Conservation (phyloP, 2,113 vertebrate species). For the Emydocephalus ijimae region DNA sequence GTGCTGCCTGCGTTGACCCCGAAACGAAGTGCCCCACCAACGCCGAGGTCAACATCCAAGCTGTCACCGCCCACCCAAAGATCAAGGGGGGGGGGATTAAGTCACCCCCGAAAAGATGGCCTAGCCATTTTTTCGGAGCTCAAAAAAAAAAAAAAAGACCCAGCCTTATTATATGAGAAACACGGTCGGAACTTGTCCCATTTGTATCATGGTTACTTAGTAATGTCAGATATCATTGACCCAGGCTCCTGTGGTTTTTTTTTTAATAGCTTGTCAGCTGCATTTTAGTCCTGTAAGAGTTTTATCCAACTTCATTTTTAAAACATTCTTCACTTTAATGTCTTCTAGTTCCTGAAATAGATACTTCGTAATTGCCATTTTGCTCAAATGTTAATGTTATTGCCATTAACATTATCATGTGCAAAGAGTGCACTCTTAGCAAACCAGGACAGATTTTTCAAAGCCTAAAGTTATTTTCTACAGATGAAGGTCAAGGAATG, state of each 20-base stretch:
- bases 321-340: background rate
- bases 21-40: too few relatives aligned
- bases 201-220: background rate
- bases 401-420: background rate
- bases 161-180: too few relatives aligned
- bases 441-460: background rate
- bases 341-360: background rate
- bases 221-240: background rate
- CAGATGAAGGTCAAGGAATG: constrained; percentile 2
- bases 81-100: too few relatives aligned
- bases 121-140: too few relatives aligned
- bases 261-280: background rate
- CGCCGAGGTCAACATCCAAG: too few relatives aligned
- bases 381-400: background rate
- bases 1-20: too few relatives aligned
- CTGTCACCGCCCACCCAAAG: too few relatives aligned
- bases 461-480: background rate
- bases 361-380: background rate
- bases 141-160: too few relatives aligned
- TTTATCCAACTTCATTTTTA: background rate
- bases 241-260: background rate
- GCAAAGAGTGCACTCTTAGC: background rate
- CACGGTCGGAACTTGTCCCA: background rate
- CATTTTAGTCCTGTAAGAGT: background rate
- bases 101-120: too few relatives aligned